A percentile compares a stretch with the other conserved stretches of the same genome.
Evolutionary conservation across 2,113 vertebrate species (phyloP).

Genomic region (Ageneiosus marmoratus): DNA sequence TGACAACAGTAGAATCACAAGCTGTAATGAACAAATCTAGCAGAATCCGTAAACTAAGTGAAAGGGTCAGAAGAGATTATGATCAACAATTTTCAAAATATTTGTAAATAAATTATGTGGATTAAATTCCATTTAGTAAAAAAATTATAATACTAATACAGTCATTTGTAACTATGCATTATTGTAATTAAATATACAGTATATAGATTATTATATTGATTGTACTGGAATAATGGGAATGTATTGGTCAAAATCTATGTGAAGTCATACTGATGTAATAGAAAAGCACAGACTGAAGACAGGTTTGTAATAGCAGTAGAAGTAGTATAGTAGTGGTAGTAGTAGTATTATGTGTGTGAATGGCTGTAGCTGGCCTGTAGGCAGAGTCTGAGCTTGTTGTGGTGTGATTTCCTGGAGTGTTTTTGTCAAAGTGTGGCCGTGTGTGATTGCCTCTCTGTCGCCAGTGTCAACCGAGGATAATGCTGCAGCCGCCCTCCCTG

Average conservation of each 20-base stretch:
- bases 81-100: not conserved
- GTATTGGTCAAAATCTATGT: not conserved
- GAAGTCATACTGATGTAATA: not conserved
- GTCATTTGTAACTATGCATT: not conserved
- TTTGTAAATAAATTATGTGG: not conserved
- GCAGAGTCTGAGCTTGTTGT: constrained; percentile 75
- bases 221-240: not conserved
- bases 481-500: constrained; percentile 60
- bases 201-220: not conserved
- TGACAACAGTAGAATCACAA: not conserved
- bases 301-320: constrained; percentile 32
- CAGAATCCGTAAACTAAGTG: not conserved
- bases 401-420: constrained; percentile 79
- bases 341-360: constrained; percentile 41
- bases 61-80: not conserved
- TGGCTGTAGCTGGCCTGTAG: constrained; percentile 58
- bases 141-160: not conserved
- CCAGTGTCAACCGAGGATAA: constrained; percentile 76
- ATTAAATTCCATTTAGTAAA: not conserved
- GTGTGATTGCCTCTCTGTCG: constrained; percentile 78
- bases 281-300: not conserved
- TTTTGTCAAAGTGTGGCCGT: constrained; percentile 76
- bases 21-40: not conserved
- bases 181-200: not conserved
- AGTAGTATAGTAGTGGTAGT: constrained; percentile 21